Evolutionary conservation across 2,888 invertebrate genomes (phyloP).

Genomic region (Melikaiella ostensackeni): DNA sequence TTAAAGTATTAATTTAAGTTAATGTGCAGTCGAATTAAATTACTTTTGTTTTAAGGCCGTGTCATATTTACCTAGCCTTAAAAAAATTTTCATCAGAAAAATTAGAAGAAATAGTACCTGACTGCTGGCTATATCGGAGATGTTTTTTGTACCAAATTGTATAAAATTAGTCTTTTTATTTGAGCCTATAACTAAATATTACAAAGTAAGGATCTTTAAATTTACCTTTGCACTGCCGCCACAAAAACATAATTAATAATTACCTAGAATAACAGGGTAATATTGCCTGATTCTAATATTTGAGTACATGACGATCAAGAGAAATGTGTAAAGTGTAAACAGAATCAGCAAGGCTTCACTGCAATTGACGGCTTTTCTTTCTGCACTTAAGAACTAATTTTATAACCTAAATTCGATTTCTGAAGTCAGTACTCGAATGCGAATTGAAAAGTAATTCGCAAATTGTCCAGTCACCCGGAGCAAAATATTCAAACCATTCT

Average conservation of each 20-base stretch:
- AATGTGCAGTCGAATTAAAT: background rate
- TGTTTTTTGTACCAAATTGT: constrained; percentile 67
- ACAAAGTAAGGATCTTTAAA: constrained; percentile 58
- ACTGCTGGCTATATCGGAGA: constrained; percentile 55
- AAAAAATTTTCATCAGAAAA: background rate
- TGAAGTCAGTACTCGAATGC: constrained; percentile 38
- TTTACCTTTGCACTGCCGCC: constrained; percentile 75
- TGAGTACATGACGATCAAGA: constrained; percentile 24
- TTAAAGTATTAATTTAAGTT: background rate
- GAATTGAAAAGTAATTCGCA: constrained; percentile 12
- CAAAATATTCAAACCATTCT: constrained; percentile 26
- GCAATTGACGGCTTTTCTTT: background rate
- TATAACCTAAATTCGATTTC: constrained; percentile 39
- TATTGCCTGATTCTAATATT: constrained; percentile 25
- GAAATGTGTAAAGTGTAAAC: background rate
- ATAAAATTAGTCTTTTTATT: constrained; percentile 54
- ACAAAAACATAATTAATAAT: constrained; percentile 69
- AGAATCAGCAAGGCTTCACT: constrained; percentile 26
- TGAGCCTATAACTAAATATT: constrained; percentile 51
- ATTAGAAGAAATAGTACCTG: constrained; percentile 47
- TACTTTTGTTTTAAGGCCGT: background rate
- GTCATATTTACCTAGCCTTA: no score
- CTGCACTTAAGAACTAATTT: constrained; percentile 3
- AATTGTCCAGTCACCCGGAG: constrained; percentile 21
- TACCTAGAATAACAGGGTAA: constrained; percentile 42